These are phyloP conservation scores for Protaetia brevitarsis DNA, from an alignment of 1,140 invertebrate genomes.

Conservation along the genomic window DNA sequence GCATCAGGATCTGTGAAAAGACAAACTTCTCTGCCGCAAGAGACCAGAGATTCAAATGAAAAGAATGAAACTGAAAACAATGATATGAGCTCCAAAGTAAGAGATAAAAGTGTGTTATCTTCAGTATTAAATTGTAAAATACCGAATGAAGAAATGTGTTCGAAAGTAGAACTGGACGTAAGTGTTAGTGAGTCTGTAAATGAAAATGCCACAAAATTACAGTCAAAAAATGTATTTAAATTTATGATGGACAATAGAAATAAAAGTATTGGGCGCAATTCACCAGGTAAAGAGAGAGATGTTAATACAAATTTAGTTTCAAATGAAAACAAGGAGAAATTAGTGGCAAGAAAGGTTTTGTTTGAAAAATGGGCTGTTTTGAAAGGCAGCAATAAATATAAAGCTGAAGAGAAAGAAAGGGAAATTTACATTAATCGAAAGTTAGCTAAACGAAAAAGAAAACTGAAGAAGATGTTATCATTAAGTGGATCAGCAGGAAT, in stretches of 20 bases:
- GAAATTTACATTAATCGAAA: conserved; percentile 54
- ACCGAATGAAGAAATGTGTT: no score
- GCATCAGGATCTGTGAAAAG: neutral
- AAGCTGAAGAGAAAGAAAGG: conserved; percentile 52
- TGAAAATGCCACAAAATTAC: conserved; percentile 26
- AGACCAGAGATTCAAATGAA: no score
- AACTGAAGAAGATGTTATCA: conserved; percentile 52
- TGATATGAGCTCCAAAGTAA: no score
- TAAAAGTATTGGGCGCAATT: conserved; percentile 60
- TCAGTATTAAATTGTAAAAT: no score
- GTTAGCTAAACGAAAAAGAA: conserved; percentile 56
- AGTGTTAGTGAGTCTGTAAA: neutral
- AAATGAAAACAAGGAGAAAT: conserved; percentile 46
- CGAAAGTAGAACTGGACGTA: neutral
- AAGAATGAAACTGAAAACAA: no score
- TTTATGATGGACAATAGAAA: conserved; percentile 62
- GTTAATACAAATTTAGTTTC: conserved; percentile 35
- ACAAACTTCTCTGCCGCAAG: neutral
- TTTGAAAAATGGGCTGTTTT: conserved; percentile 58
- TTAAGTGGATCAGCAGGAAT: neutral
- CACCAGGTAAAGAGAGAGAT: conserved; percentile 55
- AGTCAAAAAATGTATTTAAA: conserved; percentile 55
- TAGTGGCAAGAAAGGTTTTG: conserved; percentile 52
- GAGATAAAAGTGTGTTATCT: no score
- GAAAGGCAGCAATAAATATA: conserved; percentile 55